Evolutionary conservation across 2,888 invertebrate genomes (phyloP), one percentile per base, ranked within the genome.

Genomic region (Drosophila neonasuta): DNA sequence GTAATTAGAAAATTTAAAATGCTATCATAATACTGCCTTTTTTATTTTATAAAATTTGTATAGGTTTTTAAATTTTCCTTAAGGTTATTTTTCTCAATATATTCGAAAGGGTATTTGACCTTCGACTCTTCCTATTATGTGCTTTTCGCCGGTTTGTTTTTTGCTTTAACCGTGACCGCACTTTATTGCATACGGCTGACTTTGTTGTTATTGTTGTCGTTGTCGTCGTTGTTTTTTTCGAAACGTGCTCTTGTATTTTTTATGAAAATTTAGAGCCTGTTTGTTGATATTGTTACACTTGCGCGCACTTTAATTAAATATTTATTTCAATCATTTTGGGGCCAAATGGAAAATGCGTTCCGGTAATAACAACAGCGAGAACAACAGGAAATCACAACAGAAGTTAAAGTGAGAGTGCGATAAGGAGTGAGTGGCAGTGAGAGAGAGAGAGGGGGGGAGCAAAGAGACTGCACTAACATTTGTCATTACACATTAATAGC

Each of bases 401-500:
- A 54, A 10, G 52, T 36, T 39, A 4, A 45, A 54, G 24, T 24
- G 46, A 44, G 39, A 32, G 11, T 30, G 20, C 9, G 8, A 13
- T 4, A 17, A 9, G 39, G 17, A 15, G 9, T 32, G 32, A 13
- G 24, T 20, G 13, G 13, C 34, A 24, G 20, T 42, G 29, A 17
- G 32, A 41, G 9, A 24, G 39, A 10, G 51, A 3, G 9, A 24
- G 20, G n/a, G 20, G 10, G 30, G 2, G 9, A 57, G n/a, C 7
- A 41, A 44, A 50, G 58, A 42, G 66, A 67, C 67, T 71, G 72
- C 74, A 84, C 86, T 83, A 86, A 83, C 84, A 88, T 89, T 89
- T 86, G 87, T 88, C 89, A 89, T 89, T 88, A 89, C 76, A 85
- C 88, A 87, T 89, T 89, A 89, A 88, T 88, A 88, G 88, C 87